Percentiles rank a stretch among this genome's conserved stretches.
These are phyloP conservation scores for Musca vetustissima DNA, from an alignment of 1,140 invertebrate species.

Conservation along the genomic window DNA sequence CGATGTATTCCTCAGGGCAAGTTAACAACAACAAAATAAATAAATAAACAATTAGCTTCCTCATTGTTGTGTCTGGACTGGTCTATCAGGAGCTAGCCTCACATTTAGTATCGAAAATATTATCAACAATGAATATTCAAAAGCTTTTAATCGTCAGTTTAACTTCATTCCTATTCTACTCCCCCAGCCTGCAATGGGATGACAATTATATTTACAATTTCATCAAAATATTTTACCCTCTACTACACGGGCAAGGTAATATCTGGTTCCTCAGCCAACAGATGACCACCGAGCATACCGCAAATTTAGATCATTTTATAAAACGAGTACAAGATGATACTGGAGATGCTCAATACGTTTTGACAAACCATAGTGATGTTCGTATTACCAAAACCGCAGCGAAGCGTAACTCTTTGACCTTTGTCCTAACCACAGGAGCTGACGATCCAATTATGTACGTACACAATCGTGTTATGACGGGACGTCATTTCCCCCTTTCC, in stretches of 20 bases:
- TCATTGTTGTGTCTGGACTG: too few relatives aligned
- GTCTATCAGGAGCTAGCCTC: too few relatives aligned
- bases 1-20: too few relatives aligned
- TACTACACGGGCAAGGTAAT: not conserved
- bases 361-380: slow-evolving; percentile 36
- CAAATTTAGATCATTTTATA: not conserved
- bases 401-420: slow-evolving; percentile 33
- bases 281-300: not conserved
- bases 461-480: slow-evolving; percentile 32
- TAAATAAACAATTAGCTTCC: too few relatives aligned
- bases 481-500: slow-evolving; percentile 36
- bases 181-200: not conserved
- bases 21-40: too few relatives aligned
- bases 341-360: slow-evolving; percentile 33
- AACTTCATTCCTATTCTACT: too few relatives aligned
- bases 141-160: too few relatives aligned
- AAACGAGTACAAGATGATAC: not conserved
- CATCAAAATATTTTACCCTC: not conserved
- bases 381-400: slow-evolving; percentile 35
- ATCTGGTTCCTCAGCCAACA: not conserved
- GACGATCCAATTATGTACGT: slow-evolving; percentile 42
- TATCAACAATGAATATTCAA: too few relatives aligned
- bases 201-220: not conserved
- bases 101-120: too few relatives aligned
- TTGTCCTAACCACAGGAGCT: slow-evolving; percentile 37